Evolutionary conservation across 1,140 invertebrate genomes (phyloP), one percentile per base, ranked within the genome.

Genomic region (Drosophila sechellia): DNA sequence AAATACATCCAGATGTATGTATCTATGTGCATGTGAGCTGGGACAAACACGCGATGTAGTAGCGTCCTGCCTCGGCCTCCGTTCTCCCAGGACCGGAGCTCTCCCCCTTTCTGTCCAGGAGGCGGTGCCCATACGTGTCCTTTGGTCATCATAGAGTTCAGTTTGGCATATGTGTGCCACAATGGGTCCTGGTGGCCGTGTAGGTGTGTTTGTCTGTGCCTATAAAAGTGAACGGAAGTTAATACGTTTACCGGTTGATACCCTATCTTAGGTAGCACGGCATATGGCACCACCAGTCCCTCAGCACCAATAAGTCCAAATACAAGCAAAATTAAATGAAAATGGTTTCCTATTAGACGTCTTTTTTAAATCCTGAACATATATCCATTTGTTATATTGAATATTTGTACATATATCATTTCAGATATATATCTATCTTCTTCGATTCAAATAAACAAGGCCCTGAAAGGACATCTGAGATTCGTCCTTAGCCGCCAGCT

Each of bases 171-270:
- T 52, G 45, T 72, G 48, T 34, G 43, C 45, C 49, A 55, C 27
- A 50, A 17, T 17, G 48, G 31, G 27, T 4, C 8, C 27, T 11
- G 48, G 13, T 34, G 48, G 48, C n/a, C n/a, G 48, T 40, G 17
- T 63, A 34, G 52, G 60, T 76, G 34, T 61, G 74, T 76, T 71
- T 76, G 70, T 46, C 35, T 69, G 59, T 46, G 70, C 71, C 84
- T 76, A 86, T 87, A 86, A 86, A 86, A 86, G 83, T 78, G 79
- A 86, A 83, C 84, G 83, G 83, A 87, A 87, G 83, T 87, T 89
- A 87, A 87, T 86, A 87, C 84, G 81, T 86, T 86, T 86, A 86
- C 79, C 78, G 76, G 75, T 75, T 75, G 40, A 15, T 58, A 39
- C 71, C 34, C 70, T 69, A 35, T 55, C 8, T 15, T n/a, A 5